Evolutionary conservation across 2,888 invertebrate genomes (phyloP).

Genomic region (Keiferia lycopersicella): DNA sequence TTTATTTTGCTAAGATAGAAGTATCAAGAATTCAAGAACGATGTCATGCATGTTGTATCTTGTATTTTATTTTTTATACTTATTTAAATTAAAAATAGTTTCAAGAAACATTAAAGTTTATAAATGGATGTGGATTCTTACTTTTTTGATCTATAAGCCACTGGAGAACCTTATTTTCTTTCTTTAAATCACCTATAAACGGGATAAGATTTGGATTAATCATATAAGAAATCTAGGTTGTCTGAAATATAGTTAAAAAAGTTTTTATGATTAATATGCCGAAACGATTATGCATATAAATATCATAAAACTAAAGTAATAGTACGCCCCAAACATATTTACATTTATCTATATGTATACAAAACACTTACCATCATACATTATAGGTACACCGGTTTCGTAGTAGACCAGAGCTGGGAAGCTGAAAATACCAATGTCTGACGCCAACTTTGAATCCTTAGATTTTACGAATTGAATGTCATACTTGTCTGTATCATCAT

Average conservation of each 20-base stretch:
- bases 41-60: constrained; percentile 76
- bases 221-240: constrained; percentile 16
- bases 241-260: background rate
- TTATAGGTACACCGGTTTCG: constrained; percentile 95
- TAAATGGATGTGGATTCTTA: constrained; percentile 88
- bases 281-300: no score
- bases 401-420: constrained; percentile 96
- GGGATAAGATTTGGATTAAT: constrained; percentile 54
- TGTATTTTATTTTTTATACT: constrained; percentile 50
- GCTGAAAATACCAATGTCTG: constrained; percentile 95
- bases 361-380: constrained; percentile 92
- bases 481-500: constrained; percentile 95
- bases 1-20: constrained; percentile 46
- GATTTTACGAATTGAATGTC: constrained; percentile 97
- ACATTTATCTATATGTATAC: background rate
- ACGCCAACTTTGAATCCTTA: constrained; percentile 92
- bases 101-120: constrained; percentile 50
- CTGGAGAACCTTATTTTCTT: constrained; percentile 96
- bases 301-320: background rate
- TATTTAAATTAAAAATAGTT: constrained; percentile 43
- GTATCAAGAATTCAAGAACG: constrained; percentile 76
- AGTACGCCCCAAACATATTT: background rate
- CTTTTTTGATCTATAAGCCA: constrained; percentile 98
- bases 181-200: constrained; percentile 95
- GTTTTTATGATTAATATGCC: background rate